Evolutionary conservation across 2,113 vertebrate species (phyloP).

Genomic region (Tylochromis polylepis): DNA sequence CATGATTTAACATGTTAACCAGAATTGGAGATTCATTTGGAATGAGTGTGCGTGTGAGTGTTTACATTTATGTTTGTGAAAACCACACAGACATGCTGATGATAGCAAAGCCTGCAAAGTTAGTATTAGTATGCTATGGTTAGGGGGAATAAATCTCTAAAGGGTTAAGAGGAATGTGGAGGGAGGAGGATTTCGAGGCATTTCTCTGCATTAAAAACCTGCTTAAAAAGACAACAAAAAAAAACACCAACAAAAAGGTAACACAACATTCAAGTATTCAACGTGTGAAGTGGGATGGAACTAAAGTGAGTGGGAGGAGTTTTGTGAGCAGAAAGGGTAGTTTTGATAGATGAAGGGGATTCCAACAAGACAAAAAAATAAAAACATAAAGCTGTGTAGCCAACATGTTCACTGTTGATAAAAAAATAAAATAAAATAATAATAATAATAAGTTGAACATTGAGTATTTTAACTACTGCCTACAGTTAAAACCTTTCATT

Average conservation of each 20-base stretch:
- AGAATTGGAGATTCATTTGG: constrained; percentile 21
- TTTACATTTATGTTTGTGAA: background rate
- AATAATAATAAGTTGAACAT: background rate
- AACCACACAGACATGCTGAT: constrained; percentile 38
- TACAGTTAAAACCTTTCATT: background rate
- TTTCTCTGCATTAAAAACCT: constrained; percentile 61
- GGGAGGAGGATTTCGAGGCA: background rate
- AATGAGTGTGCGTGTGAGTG: background rate
- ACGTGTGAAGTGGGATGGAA: background rate
- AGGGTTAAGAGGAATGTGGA: background rate
- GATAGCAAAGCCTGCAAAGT: background rate
- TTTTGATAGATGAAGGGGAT: background rate
- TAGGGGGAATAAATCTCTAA: background rate
- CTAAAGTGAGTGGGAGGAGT: background rate
- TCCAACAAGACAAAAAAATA: background rate
- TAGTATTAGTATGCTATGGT: constrained; percentile 33
- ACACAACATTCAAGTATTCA: constrained; percentile 27
- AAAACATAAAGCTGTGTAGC: background rate
- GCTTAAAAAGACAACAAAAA: constrained; percentile 60
- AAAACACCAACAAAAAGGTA: constrained; percentile 40
- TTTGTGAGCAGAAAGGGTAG: background rate
- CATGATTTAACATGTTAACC: constrained; percentile 60
- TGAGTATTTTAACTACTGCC: background rate
- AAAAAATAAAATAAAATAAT: too few species aligned
- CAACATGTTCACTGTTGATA: background rate